Conservation (phyloP, 2,113 vertebrate species). For the Halichoeres trimaculatus region DNA sequence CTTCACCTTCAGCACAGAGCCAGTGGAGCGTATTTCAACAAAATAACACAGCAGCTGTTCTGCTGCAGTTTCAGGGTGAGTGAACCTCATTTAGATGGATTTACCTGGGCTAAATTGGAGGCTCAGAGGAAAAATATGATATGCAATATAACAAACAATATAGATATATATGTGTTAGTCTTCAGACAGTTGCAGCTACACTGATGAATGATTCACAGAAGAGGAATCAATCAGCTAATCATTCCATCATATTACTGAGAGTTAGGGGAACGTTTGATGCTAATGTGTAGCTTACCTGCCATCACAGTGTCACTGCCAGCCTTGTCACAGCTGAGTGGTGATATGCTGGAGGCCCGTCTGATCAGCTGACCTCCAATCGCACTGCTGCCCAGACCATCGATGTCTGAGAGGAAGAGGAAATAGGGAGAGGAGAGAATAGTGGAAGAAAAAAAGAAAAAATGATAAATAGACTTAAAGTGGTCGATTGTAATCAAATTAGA, state of each 20-base stretch:
- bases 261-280: background rate
- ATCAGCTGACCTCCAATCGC: conserved; percentile 94
- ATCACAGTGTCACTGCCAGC: conserved; percentile 83
- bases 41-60: conserved; percentile 1
- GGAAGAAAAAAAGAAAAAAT: background rate
- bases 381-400: conserved; percentile 95
- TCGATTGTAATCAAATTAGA: background rate
- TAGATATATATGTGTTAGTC: too few relatives aligned
- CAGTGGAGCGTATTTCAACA: background rate
- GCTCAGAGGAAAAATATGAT: background rate
- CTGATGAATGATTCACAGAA: background rate
- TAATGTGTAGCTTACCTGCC: conserved; percentile 85
- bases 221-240: background rate
- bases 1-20: background rate
- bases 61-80: background rate
- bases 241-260: background rate
- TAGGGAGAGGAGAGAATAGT: background rate
- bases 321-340: conserved; percentile 85
- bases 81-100: background rate
- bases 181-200: background rate
- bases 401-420: conserved; percentile 84
- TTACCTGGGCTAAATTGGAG: background rate
- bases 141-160: background rate
- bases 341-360: conserved; percentile 85
- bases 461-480: too few relatives aligned